Percentiles rank a stretch among this genome's conserved stretches.
Conservation (phyloP, 2,888 invertebrate species). For the Sicus ferrugineus region DNA sequence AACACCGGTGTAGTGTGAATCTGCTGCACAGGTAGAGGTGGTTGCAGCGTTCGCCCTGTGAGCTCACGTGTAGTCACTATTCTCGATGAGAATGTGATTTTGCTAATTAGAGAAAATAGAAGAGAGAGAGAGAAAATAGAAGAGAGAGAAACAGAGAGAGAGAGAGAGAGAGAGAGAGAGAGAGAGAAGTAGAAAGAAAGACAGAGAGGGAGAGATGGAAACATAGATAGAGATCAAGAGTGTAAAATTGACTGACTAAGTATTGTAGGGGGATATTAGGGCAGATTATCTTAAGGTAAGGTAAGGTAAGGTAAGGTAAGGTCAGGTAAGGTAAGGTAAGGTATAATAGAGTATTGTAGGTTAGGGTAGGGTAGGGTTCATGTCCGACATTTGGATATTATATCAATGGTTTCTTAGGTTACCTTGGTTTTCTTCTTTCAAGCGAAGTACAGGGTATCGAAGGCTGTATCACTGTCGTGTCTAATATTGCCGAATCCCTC, state of each 20-base stretch:
- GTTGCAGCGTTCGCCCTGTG: neutral
- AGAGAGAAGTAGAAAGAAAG: no score
- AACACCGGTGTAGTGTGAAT: neutral
- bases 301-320: no score
- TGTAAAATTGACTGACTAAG: no score
- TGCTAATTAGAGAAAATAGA: constrained; percentile 49
- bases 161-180: no score
- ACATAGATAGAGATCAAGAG: no score
- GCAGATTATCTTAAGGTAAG: no score
- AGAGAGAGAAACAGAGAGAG: no score
- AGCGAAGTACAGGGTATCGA: constrained; percentile 47
- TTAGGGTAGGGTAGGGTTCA: neutral
- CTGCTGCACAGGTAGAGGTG: constrained; percentile 22
- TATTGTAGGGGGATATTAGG: no score
- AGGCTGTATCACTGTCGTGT: constrained; percentile 36
- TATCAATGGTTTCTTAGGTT: constrained; percentile 36
- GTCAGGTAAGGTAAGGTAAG: no score
- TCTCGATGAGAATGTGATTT: constrained; percentile 55
- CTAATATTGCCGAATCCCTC: constrained; percentile 50
- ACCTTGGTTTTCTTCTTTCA: constrained; percentile 51
- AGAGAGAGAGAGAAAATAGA: constrained; percentile 8
- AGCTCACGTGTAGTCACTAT: constrained; percentile 25
- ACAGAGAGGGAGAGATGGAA: no score
- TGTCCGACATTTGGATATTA: no score
- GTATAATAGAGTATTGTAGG: neutral